These are phyloP conservation scores for Pangasius djambal DNA, from an alignment of 2,797 vertebrate genomes.

Conservation along the genomic window DNA sequence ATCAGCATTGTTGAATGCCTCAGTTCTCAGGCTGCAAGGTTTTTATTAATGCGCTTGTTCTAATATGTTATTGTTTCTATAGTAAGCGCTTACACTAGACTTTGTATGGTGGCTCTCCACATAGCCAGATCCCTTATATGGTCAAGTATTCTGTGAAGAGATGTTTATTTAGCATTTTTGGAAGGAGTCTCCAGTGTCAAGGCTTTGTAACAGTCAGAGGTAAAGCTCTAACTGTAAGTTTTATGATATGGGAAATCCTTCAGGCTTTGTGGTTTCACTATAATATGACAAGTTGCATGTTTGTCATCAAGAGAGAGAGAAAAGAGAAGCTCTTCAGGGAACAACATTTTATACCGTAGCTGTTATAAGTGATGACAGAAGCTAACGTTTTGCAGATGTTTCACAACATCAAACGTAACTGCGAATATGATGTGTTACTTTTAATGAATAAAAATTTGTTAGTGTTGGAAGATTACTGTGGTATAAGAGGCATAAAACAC, in stretches of 20 bases:
- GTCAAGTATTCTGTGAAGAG: background rate
- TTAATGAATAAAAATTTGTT: background rate
- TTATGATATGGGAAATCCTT: background rate
- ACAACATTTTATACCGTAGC: background rate
- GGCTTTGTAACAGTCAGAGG: background rate
- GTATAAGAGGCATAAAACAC: background rate
- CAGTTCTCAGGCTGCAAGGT: background rate
- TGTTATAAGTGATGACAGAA: background rate
- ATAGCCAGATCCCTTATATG: background rate
- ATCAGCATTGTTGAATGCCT: background rate
- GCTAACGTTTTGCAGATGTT: background rate
- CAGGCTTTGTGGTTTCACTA: background rate
- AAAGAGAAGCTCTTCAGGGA: background rate
- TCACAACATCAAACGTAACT: background rate
- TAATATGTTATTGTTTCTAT: slow-evolving; percentile 6
- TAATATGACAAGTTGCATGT: background rate
- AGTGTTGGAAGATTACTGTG: background rate
- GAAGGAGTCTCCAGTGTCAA: background rate
- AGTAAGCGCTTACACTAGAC: slow-evolving; percentile 4
- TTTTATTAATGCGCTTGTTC: background rate
- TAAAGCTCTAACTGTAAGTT: background rate
- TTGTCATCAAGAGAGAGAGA: background rate
- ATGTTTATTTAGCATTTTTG: background rate
- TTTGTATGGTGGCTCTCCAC: background rate
- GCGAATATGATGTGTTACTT: background rate